Conservation (phyloP, 2,888 invertebrate species). For the Drosophila planitibia region DNA sequence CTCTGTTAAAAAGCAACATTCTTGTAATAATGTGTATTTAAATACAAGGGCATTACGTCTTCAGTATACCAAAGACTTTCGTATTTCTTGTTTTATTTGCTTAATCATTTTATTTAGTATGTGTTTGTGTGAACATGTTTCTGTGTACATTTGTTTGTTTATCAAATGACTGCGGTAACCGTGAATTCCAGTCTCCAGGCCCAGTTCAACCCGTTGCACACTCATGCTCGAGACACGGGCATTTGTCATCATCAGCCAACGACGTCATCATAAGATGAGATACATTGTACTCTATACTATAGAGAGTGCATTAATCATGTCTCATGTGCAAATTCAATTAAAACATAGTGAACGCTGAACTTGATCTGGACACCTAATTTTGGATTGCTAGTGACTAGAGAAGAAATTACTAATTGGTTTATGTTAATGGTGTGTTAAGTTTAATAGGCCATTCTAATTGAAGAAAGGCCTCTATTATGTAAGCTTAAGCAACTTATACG, state of each 20-base stretch:
- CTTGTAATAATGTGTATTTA: neutral
- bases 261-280: slow-evolving; percentile 31
- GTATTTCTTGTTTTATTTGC: neutral
- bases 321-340: slow-evolving; percentile 35
- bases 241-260: slow-evolving; percentile 27
- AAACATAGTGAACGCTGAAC: slow-evolving; percentile 24
- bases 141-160: slow-evolving; percentile 11
- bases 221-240: slow-evolving; percentile 7
- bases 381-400: neutral
- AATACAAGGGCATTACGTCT: slow-evolving; percentile 1
- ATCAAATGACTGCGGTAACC: slow-evolving; percentile 6
- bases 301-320: slow-evolving; percentile 30
- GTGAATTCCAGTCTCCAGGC: neutral
- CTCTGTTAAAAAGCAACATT: neutral
- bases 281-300: slow-evolving; percentile 12
- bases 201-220: slow-evolving; percentile 20
- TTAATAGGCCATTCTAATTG: too few species aligned
- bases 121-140: neutral
- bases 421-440: neutral
- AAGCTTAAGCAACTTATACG: neutral
- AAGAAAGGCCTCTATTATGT: too few species aligned
- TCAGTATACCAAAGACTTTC: neutral
- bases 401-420: neutral
- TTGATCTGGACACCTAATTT: slow-evolving; percentile 22
- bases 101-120: neutral